Conservation (phyloP, 2,113 vertebrate species). For the Mola mola region DNA sequence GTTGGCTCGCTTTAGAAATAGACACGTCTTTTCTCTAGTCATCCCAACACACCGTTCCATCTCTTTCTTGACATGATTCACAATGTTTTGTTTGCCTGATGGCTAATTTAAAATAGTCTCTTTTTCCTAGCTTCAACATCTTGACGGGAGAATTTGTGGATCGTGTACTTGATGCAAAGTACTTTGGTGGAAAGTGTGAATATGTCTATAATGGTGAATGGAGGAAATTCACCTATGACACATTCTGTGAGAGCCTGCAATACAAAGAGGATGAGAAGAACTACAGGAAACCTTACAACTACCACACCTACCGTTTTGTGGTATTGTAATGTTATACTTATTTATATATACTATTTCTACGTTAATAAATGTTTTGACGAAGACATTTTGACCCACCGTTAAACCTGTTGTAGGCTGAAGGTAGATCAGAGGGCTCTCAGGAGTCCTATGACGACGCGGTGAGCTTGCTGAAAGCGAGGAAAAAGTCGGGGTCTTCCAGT, state of each 20-base stretch:
- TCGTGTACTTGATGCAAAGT: slow-evolving; percentile 82
- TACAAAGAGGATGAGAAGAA: slow-evolving; percentile 90
- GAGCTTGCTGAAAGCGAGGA: slow-evolving; percentile 79
- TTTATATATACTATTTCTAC: not conserved
- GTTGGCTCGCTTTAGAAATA: no score
- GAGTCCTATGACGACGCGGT: slow-evolving; percentile 81
- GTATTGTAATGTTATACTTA: slow-evolving; percentile 65
- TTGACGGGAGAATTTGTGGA: slow-evolving; percentile 79
- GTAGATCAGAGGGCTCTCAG: slow-evolving; percentile 80
- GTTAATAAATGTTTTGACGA: not conserved
- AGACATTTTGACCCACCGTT: not conserved
- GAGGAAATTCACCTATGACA: slow-evolving; percentile 87
- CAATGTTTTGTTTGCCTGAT: not conserved
- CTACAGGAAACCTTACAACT: slow-evolving; percentile 92
- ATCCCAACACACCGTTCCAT: no score
- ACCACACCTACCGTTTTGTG: slow-evolving; percentile 87
- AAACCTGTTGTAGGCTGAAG: slow-evolving; percentile 82
- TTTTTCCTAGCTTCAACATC: slow-evolving; percentile 84
- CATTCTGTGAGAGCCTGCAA: slow-evolving; percentile 86
- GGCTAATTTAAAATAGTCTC: not conserved
- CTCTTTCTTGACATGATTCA: not conserved
- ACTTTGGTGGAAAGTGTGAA: slow-evolving; percentile 89
- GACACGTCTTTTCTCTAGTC: no score
- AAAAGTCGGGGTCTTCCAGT: slow-evolving; percentile 33
- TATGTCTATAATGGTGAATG: slow-evolving; percentile 93